Conservation (phyloP, 2,797 vertebrate species). For the Apodemus agrarius region DNA sequence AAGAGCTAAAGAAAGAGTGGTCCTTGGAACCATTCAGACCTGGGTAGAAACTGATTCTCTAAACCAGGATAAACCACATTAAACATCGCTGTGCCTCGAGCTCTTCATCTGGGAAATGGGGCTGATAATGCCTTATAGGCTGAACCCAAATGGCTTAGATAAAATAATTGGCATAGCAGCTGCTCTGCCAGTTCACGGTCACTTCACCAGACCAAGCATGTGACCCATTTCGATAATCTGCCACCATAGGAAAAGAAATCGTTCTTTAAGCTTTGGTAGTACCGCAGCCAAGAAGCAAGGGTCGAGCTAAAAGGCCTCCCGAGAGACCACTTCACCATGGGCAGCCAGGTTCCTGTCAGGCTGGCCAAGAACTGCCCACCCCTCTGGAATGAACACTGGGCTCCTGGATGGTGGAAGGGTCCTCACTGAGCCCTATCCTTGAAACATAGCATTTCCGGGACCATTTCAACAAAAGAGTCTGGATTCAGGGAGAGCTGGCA, state of each 20-base stretch:
- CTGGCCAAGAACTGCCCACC: not conserved
- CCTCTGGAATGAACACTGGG: not conserved
- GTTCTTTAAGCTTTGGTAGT: not conserved
- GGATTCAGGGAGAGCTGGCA: not conserved
- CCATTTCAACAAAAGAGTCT: not conserved
- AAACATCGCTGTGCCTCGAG: not conserved
- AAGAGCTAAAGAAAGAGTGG: not conserved
- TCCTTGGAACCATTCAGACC: not conserved
- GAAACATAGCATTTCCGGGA: not conserved
- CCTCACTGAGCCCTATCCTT: not conserved
- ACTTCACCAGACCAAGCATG: not conserved
- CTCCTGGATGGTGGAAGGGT: not conserved
- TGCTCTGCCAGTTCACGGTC: not conserved
- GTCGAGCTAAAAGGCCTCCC: not conserved
- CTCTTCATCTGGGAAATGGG: slow-evolving; percentile 35
- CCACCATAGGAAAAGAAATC: not conserved
- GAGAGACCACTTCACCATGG: not conserved
- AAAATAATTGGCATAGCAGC: not conserved
- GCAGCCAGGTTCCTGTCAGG: not conserved
- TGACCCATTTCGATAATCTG: fast-evolving
- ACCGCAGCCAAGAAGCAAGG: not conserved
- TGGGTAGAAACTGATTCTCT: not conserved
- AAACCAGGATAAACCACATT: not conserved
- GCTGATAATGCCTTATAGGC: not conserved
- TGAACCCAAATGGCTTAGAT: not conserved